Base-by-base conservation (phyloP, 2,888 invertebrate genomes). In the Mimachlamys varia region DNA sequence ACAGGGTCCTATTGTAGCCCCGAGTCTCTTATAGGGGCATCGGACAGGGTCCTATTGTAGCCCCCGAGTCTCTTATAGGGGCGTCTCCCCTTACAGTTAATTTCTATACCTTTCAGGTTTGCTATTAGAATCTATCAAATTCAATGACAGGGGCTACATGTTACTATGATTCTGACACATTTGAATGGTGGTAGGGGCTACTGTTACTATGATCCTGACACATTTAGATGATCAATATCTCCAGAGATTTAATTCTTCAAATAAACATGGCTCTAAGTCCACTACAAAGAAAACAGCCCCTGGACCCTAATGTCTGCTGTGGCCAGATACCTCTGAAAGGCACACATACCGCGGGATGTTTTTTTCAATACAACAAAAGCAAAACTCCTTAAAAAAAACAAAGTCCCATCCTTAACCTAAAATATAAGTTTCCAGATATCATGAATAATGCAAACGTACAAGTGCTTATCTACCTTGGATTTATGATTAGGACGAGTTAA, bases 381-480 rank as follows among this genome's bases (percentile, higher is more conserved):
- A 76, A 33, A 27, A 33, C 33, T 76, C 27, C 76, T 76, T 33
- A 33, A 76, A 76, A 76, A 76, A 76, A 27, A 10, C 22, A 58
- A 19, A 58, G n/a, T 10, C 0, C 27, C 33, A 76, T 33, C 33
- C 76, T 13, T 76, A 2, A 76, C 15, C 33, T 76, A 27, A 76
- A 33, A 76, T 33, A 0, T 33, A 76, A 27, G 27, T 12, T 58
- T 58, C 22, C 7, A 58, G 19, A 53, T 53, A 17, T 62, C 62
- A 62, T 62, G 62, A 62, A 62, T 62, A 62, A 62, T 62, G 62
- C 62, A 62, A 62, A 62, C n/a, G 53, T 62, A 22, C n/a, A 22
- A 62, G 62, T 62, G 62, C 62, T 62, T 62, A 62, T 62, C 62
- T 62, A 22, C 62, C 62, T 62, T 62, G 22, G 62, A 62, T 62